Conservation (phyloP, 2,113 vertebrate genomes). For the Suricata suricatta region DNA sequence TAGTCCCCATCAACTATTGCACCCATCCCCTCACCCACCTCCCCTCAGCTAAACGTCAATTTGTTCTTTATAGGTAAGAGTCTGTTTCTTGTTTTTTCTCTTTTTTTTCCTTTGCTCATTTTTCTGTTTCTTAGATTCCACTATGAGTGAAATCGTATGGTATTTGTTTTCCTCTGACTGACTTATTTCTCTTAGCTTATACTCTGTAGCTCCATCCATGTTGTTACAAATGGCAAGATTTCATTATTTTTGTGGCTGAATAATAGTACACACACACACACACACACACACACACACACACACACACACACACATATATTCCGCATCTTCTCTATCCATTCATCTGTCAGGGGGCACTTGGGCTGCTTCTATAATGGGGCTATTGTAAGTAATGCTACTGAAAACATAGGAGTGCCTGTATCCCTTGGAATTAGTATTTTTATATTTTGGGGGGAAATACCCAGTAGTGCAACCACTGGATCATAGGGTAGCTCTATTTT, state of each 20-base stretch:
- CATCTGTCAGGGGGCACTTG: not conserved
- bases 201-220: not conserved
- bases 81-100: not conserved
- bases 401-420: not conserved
- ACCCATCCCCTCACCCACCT: not conserved
- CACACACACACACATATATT: not conserved
- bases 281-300: too few species aligned
- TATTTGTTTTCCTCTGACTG: not conserved
- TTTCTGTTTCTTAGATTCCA: not conserved
- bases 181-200: not conserved
- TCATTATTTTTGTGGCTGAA: not conserved
- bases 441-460: not conserved
- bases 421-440: not conserved
- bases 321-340: not conserved
- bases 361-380: not conserved
- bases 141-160: not conserved
- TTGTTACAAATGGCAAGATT: not conserved
- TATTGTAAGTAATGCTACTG: not conserved
- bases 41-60: not conserved
- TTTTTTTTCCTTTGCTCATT: not conserved
- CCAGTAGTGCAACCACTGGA: not conserved
- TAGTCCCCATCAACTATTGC: not conserved
- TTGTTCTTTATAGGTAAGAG: not conserved
- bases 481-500: not conserved
- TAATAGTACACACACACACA: not conserved